Evolutionary conservation across 2,888 invertebrate species (phyloP).

Genomic region (Pseudococcus viburni): DNA sequence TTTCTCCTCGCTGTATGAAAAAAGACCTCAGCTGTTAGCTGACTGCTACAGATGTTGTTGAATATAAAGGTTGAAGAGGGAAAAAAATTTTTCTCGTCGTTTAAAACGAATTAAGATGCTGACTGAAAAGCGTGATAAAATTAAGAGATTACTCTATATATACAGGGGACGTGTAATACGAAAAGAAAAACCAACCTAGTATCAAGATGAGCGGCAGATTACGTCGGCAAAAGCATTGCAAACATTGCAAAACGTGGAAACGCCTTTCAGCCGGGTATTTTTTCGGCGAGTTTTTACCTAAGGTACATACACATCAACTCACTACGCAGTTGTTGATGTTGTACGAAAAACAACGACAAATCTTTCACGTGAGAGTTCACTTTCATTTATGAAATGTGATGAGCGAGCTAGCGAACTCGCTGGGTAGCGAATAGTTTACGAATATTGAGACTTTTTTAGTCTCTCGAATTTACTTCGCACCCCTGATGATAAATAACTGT

Average conservation of each 20-base stretch:
- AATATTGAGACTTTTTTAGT: conserved; percentile 43
- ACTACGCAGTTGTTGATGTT: not conserved
- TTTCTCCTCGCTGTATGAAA: not conserved
- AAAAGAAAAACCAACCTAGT: not conserved
- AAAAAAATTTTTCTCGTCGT: conserved; percentile 7
- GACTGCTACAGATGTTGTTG: conserved; percentile 39
- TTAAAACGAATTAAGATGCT: conserved; percentile 41
- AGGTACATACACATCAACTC: not conserved
- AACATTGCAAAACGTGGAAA: conserved; percentile 21
- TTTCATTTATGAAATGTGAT: conserved; percentile 40
- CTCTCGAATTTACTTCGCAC: conserved; percentile 12
- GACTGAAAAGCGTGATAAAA: conserved; percentile 48
- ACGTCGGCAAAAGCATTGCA: conserved; percentile 21
- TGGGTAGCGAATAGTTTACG: not conserved
- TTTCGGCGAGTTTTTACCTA: not conserved
- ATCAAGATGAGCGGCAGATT: conserved; percentile 25
- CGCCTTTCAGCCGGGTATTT: conserved; percentile 19
- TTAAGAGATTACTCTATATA: conserved; percentile 41
- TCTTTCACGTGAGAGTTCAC: conserved; percentile 34
- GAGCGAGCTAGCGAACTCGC: not conserved
- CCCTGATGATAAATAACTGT: conserved; percentile 27
- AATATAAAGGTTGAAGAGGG: not conserved
- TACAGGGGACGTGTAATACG: not conserved
- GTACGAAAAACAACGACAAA: conserved; percentile 23
- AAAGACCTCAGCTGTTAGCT: conserved; percentile 16